Base-by-base conservation (phyloP, 1,140 invertebrate species). In the Nautilus pompilius region DNA sequence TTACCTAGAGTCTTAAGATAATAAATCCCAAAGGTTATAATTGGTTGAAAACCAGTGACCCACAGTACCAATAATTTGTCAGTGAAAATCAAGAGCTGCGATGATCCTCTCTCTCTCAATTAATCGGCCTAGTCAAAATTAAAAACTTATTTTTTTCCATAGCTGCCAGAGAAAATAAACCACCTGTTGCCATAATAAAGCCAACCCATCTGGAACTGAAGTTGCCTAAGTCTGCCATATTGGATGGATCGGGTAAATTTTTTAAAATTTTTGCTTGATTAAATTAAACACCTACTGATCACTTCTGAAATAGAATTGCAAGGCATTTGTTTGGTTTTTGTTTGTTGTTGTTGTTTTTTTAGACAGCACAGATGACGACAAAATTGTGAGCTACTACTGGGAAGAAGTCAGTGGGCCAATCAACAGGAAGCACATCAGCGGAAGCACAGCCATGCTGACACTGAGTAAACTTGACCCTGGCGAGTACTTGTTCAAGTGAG, bases 401-500 rank as follows among this genome's bases (percentile, higher is more conserved):
- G 93, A 97, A 80, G 84, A 95, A 17, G 89, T 93, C 24, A 89
- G 90, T 63, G 93, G 92, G 4, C 91, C 93, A 0, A 88, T 95
- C 70, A 90, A 91, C 45, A 95, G 93, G 82, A 89, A 93, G 72
- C 89, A 90, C 0, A 66, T 78, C 6, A 87, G 89, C 63, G 80
- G 93, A 30, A 86, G 89, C 46, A 89, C 92, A 65, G 89, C 89
- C 2, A 89, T 91, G n/a, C 93, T 93, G 2, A 90, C 92, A 69
- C 79, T 97, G 17, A 90, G 90, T 60, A 91, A 93, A 82, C 88
- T 86, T 34, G 78, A 90, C 54, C 90, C 93, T 5, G 95, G 95
- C 60, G 93, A 93, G 82, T 98, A 97, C 74, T 93, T 90, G 0
- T 95, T 97, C 76, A 93, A 93, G 87, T 88, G 72, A 79, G 81